Base-by-base conservation (phyloP, 2,113 vertebrate species). In the Sander vitreus region DNA sequence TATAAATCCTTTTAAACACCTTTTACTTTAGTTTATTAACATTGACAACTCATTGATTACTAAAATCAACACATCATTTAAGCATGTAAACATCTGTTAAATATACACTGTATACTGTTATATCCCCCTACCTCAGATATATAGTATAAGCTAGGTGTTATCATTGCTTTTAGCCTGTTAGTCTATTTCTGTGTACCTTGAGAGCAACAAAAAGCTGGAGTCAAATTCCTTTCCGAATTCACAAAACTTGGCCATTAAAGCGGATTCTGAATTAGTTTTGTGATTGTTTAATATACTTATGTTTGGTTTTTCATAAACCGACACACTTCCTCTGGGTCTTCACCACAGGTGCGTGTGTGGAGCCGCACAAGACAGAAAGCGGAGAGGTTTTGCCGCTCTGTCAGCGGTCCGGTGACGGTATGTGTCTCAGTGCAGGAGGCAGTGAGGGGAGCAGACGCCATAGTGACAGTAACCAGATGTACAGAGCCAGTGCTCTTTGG, bases 401-500 rank as follows among this genome's bases (percentile, higher is more conserved):
- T 96, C 1, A 13, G 50, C 0, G 96, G 96, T 0, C 92, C 95
- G 0, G 96, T 98, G 21, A 93, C 1, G 0, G 86, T 96, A 3
- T 99, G 95, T 58, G 82, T 88, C 1, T 97, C 98, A 0, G 96
- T 87, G 14, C 95, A 95, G 87, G 96, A 97, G 86, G 97, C 98
- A 0, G 98, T 96, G 76, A 89, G 39, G 0, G 97, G 96, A 19
- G 98, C 98, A 0, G 98, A 99, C 77, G 96, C 96, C 51, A 97
- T 99, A 33, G 76, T 99, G 18, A 99, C 98, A 0, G 98, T 96
- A 77, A 99, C 98, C 2, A 94, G 94, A 91, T 95, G 96, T 7
- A 97, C 94, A 7, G 82, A 97, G 15, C 97, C 98, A 0, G 95
- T 99, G 73, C 88, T 99, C 2, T 96, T 91, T 45, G 97, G 97